These are phyloP conservation scores for Phengaris arion DNA, from an alignment of 2,888 invertebrate species.

Conservation along the genomic window DNA sequence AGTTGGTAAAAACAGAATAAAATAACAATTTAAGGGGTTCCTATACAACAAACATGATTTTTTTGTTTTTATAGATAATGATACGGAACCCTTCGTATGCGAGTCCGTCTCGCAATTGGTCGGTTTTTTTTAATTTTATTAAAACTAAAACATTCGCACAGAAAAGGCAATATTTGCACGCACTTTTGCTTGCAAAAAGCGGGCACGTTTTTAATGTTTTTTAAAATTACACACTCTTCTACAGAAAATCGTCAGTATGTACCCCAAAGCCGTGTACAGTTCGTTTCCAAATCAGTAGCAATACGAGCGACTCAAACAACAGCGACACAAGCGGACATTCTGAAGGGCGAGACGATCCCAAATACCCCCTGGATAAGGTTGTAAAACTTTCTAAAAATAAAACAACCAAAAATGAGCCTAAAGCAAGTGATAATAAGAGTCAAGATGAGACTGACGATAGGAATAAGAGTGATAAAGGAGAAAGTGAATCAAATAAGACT, in stretches of 20 bases:
- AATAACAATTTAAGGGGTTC: neutral
- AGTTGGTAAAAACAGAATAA: neutral
- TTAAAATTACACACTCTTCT: too few species aligned
- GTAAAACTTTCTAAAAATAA: slow-evolving; percentile 32
- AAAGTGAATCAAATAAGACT: slow-evolving; percentile 5
- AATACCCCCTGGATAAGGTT: slow-evolving; percentile 31
- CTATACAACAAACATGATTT: too few species aligned
- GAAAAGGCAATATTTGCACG: neutral
- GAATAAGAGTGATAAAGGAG: slow-evolving; percentile 8
- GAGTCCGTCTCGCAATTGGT: too few species aligned
- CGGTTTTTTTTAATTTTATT: too few species aligned
- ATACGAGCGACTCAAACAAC: slow-evolving; percentile 57
- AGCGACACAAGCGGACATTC: slow-evolving; percentile 57
- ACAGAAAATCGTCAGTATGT: slow-evolving; percentile 53
- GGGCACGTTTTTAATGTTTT: neutral
- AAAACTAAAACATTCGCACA: neutral
- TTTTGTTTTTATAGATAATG: too few species aligned
- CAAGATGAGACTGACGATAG: slow-evolving; percentile 25
- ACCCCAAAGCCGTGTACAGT: slow-evolving; percentile 51
- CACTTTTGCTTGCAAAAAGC: neutral
- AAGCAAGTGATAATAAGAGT: slow-evolving; percentile 13
- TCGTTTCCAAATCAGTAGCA: slow-evolving; percentile 53
- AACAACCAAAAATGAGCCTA: neutral
- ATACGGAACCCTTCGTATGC: too few species aligned
- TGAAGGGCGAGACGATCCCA: slow-evolving; percentile 39